These are phyloP conservation scores for Palythoa grandis DNA, from an alignment of 92 coral and sea anemone species.

Conservation along the genomic window DNA sequence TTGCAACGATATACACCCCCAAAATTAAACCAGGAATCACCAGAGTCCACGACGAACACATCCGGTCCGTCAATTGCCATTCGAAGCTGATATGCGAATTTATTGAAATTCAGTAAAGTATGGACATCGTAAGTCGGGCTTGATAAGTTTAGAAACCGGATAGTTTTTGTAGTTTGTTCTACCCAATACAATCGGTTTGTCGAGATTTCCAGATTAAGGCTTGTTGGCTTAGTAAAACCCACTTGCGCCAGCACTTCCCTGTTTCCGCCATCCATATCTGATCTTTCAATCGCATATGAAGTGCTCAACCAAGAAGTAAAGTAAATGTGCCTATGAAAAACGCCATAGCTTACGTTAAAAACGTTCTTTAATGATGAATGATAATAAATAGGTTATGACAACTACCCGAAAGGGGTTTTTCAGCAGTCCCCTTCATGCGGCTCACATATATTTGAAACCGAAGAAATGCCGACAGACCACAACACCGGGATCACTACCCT, in stretches of 20 bases:
- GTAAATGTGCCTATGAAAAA: constrained; percentile 3
- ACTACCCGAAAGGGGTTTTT: too few relatives aligned
- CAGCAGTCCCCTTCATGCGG: too few relatives aligned
- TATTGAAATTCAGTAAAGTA: constrained; percentile 12
- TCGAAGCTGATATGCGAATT: not conserved
- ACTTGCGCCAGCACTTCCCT: constrained; percentile 10
- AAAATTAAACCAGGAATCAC: not conserved
- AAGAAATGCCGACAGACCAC: too few relatives aligned
- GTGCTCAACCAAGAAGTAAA: constrained; percentile 17
- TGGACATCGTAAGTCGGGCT: not conserved
- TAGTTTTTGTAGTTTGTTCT: constrained; percentile 22
- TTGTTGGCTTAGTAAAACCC: constrained; percentile 33
- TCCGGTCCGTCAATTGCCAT: constrained; percentile 25
- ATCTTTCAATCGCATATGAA: constrained; percentile 44
- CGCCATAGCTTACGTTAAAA: not conserved
- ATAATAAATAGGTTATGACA: too few relatives aligned
- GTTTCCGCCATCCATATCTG: constrained; percentile 65
- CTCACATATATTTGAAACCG: too few relatives aligned
- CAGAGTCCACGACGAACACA: constrained; percentile 21
- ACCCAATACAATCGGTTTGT: constrained; percentile 62
- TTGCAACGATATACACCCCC: constrained; percentile 41
- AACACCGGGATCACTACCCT: too few relatives aligned
- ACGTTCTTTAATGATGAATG: not conserved
- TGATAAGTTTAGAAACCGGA: constrained; percentile 39
- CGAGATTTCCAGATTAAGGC: constrained; percentile 47